Conservation (phyloP, 2,113 vertebrate genomes). For the Corythoichthys haematopterus region DNA sequence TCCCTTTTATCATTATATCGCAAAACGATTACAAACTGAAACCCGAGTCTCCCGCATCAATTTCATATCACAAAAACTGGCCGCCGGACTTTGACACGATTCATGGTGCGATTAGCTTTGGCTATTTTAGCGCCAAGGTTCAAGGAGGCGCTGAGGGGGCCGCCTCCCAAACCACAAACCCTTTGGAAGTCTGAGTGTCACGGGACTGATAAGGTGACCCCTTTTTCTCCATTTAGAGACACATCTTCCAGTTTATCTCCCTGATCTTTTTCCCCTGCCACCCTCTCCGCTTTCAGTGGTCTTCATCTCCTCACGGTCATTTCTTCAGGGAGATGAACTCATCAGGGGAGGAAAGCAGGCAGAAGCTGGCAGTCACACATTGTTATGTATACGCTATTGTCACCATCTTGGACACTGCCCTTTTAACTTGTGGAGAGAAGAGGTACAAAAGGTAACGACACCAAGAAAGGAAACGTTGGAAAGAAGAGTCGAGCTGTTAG, state of each 20-base stretch:
- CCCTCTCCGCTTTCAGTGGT: neutral
- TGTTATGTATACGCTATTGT: neutral
- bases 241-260: neutral
- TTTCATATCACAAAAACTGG: neutral
- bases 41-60: neutral
- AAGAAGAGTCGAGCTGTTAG: neutral
- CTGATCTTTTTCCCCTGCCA: neutral
- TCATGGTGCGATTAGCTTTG: neutral
- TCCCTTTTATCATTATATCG: neutral
- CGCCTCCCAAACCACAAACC: neutral
- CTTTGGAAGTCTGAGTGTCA: neutral
- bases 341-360: neutral
- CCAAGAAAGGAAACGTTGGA: neutral
- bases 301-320: neutral
- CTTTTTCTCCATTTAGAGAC: neutral
- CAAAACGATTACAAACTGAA: neutral
- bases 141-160: neutral
- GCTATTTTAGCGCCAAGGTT: neutral
- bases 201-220: constrained; percentile 1
- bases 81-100: neutral
- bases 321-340: neutral
- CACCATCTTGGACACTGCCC: neutral
- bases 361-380: neutral
- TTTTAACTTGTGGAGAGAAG: neutral
- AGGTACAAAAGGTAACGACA: neutral